Percentiles rank a stretch among this genome's conserved stretches.
Conservation (phyloP, 2,797 vertebrate species). For the Poliocrania exsul region DNA sequence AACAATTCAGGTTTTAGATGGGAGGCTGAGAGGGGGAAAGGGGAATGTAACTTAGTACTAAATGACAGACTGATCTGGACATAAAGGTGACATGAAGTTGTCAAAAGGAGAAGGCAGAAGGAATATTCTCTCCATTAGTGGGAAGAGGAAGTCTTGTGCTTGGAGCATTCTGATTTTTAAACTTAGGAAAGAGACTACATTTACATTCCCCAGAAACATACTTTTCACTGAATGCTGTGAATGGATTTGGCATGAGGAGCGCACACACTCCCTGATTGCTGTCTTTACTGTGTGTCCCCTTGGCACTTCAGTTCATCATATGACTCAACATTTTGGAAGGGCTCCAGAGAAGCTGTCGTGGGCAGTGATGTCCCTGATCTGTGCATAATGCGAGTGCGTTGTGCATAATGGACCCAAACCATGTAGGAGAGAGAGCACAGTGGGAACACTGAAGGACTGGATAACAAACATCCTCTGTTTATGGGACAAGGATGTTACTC, state of each 20-base stretch:
- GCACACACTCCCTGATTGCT: not conserved
- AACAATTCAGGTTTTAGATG: not conserved
- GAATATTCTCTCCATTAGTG: not conserved
- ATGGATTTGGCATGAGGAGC: not conserved
- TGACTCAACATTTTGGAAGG: constrained; percentile 23
- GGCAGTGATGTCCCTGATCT: constrained; percentile 12
- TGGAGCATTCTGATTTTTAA: not conserved
- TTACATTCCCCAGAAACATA: not conserved
- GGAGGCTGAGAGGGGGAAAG: not conserved
- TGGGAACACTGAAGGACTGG: not conserved
- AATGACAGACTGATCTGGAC: not conserved
- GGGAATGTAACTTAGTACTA: not conserved
- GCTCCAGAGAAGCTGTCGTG: constrained; percentile 13
- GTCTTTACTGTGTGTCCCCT: not conserved
- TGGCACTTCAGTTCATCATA: not conserved
- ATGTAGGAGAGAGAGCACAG: not conserved
- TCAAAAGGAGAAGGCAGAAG: not conserved
- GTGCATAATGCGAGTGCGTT: not conserved
- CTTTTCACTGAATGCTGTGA: not conserved
- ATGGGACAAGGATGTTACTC: not conserved
- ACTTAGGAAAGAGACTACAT: not conserved
- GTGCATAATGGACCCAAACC: not conserved
- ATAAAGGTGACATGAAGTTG: not conserved
- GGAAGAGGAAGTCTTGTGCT: not conserved
- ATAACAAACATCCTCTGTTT: not conserved